Conservation (phyloP, 2,797 vertebrate genomes). For the Acrossocheilus fasciatus region DNA sequence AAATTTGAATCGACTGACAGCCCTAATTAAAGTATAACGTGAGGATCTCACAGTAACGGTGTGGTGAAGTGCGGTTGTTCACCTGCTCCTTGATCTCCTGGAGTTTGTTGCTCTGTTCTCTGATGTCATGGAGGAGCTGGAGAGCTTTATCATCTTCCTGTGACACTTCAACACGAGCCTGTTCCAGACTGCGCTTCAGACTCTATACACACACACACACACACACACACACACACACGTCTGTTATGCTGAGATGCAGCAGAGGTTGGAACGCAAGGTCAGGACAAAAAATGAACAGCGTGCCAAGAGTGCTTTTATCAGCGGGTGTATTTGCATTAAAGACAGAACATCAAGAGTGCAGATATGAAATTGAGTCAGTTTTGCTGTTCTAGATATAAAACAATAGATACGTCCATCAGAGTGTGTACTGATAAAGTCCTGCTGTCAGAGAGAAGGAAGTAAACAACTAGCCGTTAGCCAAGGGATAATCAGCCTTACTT, state of each 20-base stretch:
- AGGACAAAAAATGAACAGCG: background rate
- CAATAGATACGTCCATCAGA: background rate
- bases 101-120: slow-evolving; percentile 98
- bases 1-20: too few species aligned
- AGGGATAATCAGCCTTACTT: background rate
- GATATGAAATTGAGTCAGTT: slow-evolving; percentile 1
- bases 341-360: background rate
- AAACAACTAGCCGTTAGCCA: background rate
- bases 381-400: slow-evolving; percentile 10
- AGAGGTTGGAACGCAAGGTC: background rate
- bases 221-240: slow-evolving; percentile 41
- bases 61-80: slow-evolving; percentile 52
- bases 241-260: background rate
- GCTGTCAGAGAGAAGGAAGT: background rate
- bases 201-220: slow-evolving; percentile 78
- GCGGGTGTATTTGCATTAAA: background rate
- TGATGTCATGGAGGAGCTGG: slow-evolving; percentile 97
- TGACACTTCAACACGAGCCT: slow-evolving; percentile 97
- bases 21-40: background rate
- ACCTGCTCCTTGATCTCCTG: slow-evolving; percentile 99
- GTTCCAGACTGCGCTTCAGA: slow-evolving; percentile 98
- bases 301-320: slow-evolving; percentile 5
- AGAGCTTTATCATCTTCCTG: slow-evolving; percentile 99
- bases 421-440: background rate
- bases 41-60: background rate